Evolutionary conservation across 2,113 vertebrate species (phyloP).

Genomic region (Anoura caudifer): DNA sequence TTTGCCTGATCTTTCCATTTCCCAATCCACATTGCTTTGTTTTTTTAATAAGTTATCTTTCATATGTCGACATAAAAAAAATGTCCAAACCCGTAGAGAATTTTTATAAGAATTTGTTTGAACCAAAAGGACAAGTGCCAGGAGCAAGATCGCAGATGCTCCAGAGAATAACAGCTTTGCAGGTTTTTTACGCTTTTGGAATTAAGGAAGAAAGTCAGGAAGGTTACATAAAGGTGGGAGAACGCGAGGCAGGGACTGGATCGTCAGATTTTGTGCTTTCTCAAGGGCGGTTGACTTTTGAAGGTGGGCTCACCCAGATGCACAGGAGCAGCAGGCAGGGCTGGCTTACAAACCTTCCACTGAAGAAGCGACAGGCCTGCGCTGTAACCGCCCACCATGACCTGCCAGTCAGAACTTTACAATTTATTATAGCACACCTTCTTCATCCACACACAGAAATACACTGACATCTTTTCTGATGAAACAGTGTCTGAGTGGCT

Average conservation of each 20-base stretch:
- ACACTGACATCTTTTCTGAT: background rate
- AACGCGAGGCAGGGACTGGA: background rate
- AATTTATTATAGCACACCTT: background rate
- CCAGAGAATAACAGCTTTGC: background rate
- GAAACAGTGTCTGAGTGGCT: background rate
- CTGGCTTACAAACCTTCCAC: background rate
- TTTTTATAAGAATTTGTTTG: background rate
- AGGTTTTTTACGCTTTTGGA: too few species aligned
- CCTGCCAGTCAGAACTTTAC: background rate
- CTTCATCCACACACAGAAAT: background rate
- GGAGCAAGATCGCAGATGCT: background rate
- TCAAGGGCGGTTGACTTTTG: background rate
- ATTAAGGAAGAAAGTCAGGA: background rate
- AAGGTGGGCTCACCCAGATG: background rate
- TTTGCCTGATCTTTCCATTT: too few species aligned
- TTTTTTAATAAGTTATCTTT: background rate
- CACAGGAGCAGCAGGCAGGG: background rate
- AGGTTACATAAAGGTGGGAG: background rate
- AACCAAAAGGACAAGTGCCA: background rate
- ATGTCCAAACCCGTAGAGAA: background rate
- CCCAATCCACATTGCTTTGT: background rate
- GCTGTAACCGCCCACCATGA: background rate
- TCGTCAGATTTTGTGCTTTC: too few species aligned
- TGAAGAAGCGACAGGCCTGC: background rate
- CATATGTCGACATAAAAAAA: background rate